These are phyloP conservation scores for Lipophrys pholis DNA, from an alignment of 2,113 vertebrate genomes.

Conservation along the genomic window DNA sequence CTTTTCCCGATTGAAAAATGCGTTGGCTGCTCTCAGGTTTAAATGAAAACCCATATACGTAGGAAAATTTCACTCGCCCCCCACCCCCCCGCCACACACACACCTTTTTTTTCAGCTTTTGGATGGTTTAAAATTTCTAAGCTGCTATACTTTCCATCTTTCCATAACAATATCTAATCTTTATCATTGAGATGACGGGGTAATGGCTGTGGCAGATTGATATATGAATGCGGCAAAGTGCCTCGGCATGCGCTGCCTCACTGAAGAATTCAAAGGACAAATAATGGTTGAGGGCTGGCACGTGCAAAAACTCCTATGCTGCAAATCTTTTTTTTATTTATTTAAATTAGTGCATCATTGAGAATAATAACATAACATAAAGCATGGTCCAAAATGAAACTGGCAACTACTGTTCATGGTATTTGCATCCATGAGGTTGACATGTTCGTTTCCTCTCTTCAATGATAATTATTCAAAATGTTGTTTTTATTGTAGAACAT, in stretches of 20 bases:
- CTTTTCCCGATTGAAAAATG: conserved; percentile 50
- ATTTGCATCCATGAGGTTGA: too few species aligned
- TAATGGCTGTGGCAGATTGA: conserved; percentile 48
- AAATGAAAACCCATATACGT: conserved; percentile 67
- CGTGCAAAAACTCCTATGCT: conserved; percentile 48
- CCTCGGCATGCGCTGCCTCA: conserved; percentile 18
- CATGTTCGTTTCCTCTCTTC: too few species aligned
- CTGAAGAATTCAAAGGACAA: conserved; percentile 28
- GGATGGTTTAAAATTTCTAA: conserved; percentile 20
- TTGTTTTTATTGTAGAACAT: too few species aligned
- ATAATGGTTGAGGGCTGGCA: conserved; percentile 48
- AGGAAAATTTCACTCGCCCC: conserved; percentile 43
- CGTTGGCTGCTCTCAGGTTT: conserved; percentile 49
- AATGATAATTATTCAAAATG: too few species aligned
- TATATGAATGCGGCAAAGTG: conserved; percentile 36
- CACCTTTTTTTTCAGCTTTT: conserved; percentile 34
- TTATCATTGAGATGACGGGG: conserved; percentile 38
- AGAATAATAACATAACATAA: too few species aligned
- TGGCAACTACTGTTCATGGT: too few species aligned
- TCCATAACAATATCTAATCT: conserved; percentile 8
- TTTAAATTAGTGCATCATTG: too few species aligned
- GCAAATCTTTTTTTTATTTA: too few species aligned
- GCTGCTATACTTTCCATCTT: conserved; percentile 25
- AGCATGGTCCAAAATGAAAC: too few species aligned
- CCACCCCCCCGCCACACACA: too few species aligned